Evolutionary conservation across 2,888 invertebrate genomes (phyloP).

Genomic region (Lasioglossum oenotherae): DNA sequence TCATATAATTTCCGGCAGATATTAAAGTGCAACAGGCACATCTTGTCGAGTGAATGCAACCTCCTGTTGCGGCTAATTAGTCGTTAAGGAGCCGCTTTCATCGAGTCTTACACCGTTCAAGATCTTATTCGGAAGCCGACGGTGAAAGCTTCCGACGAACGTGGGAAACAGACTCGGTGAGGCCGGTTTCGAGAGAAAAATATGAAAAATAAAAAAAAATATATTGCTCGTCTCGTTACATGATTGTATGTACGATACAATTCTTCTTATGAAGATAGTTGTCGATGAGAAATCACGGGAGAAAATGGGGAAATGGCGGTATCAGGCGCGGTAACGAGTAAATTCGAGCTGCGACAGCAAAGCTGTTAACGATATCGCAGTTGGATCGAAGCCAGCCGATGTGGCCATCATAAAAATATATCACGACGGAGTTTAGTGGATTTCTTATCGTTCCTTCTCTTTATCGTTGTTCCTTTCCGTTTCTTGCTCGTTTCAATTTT

Average conservation of each 20-base stretch:
- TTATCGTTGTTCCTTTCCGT: slow-evolving; percentile 30
- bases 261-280: slow-evolving; percentile 1
- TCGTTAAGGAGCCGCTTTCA: slow-evolving; percentile 64
- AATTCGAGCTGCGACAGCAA: slow-evolving; percentile 66
- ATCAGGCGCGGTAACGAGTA: slow-evolving; percentile 42
- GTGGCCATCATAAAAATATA: slow-evolving; percentile 57
- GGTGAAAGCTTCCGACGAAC: slow-evolving; percentile 64
- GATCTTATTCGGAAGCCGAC: slow-evolving; percentile 57
- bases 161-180: slow-evolving; percentile 26
- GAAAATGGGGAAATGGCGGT: slow-evolving; percentile 42
- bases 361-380: slow-evolving; percentile 68
- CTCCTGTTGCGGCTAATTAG: slow-evolving; percentile 63
- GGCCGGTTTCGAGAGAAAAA: not conserved
- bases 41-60: slow-evolving; percentile 57
- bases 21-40: slow-evolving; percentile 51
- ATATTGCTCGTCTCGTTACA: not conserved
- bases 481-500: slow-evolving; percentile 26
- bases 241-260: too few relatives aligned
- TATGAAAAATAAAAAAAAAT: not conserved
- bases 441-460: slow-evolving; percentile 42
- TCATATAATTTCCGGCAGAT: not conserved
- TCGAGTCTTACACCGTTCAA: slow-evolving; percentile 57
- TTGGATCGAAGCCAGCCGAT: slow-evolving; percentile 71
- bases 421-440: slow-evolving; percentile 45
- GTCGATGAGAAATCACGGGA: not conserved